These are phyloP conservation scores for Dicaeum eximium DNA, from an alignment of 2,113 vertebrate species.

Conservation along the genomic window DNA sequence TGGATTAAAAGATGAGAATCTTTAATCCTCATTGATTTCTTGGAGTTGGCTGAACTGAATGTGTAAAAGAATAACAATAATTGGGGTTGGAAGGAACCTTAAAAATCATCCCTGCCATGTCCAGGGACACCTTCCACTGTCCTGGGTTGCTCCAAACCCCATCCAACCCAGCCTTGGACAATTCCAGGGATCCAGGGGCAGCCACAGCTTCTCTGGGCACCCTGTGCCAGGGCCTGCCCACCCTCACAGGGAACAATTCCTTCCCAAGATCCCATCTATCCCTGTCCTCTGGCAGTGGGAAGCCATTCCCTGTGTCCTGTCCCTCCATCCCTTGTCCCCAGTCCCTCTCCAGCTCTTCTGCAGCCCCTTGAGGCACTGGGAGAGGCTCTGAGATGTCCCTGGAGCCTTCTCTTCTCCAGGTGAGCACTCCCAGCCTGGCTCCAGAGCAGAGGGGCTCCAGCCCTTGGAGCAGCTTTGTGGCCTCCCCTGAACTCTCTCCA, in stretches of 20 bases:
- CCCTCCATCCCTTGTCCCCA: not conserved
- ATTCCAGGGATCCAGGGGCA: not conserved
- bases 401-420: not conserved
- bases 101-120: not conserved
- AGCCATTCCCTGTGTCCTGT: not conserved
- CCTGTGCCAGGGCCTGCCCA: not conserved
- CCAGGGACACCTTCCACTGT: accelerated
- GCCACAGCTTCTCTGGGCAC: not conserved
- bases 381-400: not conserved
- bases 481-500: not conserved
- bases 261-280: not conserved
- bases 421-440: not conserved
- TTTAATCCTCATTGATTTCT: not conserved
- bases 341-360: not conserved
- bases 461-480: accelerated
- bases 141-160: not conserved
- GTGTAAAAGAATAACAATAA: not conserved
- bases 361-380: not conserved
- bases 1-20: not conserved
- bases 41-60: not conserved
- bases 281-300: not conserved
- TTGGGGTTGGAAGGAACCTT: not conserved
- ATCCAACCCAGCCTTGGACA: not conserved
- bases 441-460: not conserved
- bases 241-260: not conserved